Base-by-base conservation (phyloP, 2,113 vertebrate genomes). In the Ammodytes marinus region DNA sequence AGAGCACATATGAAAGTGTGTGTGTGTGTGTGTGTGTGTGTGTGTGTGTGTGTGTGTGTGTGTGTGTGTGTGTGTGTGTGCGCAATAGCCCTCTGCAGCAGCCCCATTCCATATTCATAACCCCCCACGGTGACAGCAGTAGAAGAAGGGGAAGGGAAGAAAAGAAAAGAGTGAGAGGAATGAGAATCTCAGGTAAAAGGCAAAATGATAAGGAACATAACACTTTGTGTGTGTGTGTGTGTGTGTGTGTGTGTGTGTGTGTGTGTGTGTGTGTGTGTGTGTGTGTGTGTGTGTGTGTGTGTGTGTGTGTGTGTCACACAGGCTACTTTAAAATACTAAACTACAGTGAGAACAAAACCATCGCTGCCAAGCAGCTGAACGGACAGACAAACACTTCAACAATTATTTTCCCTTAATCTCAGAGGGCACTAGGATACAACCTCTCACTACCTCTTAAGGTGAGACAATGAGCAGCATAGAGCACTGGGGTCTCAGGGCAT, bases 71-170 rank as follows among this genome's bases (percentile, higher is more conserved):
- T 10, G 70, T 17, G 65, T 39, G 53, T 61, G 72, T 45, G 55
- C 80, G 68, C 80, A 27, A 27, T 27, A 27, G 65, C 75, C 69
- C 85, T 88, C 77, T 79, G 82, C 86, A 77, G 80, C 75, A 88
- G 88, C 77, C 64, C 68, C 75, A 69, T 87, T 91, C 74, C 89
- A 88, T 86, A 93, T 91, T 88, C 86, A 92, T 91, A 85, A 89
- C 85, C 85, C 89, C 85, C 85, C 77, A 84, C 77, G 82, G 88
- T 8, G 43, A 83, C 80, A 57, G 79, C 8, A 49, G 71, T 63
- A 63, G 58, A 35, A 70, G 40, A 54, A n/a, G 73, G 61, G 58
- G 43, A 74, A 63, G 67, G 50, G 49, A 73, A 61, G 49, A 57
- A 59, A 63, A 77, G 66, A 73, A 57, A 60, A 75, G 2, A 42